Evolutionary conservation across 2,797 vertebrate genomes (phyloP), one percentile per base, ranked within the genome.

Genomic region (Trachops cirrhosus): DNA sequence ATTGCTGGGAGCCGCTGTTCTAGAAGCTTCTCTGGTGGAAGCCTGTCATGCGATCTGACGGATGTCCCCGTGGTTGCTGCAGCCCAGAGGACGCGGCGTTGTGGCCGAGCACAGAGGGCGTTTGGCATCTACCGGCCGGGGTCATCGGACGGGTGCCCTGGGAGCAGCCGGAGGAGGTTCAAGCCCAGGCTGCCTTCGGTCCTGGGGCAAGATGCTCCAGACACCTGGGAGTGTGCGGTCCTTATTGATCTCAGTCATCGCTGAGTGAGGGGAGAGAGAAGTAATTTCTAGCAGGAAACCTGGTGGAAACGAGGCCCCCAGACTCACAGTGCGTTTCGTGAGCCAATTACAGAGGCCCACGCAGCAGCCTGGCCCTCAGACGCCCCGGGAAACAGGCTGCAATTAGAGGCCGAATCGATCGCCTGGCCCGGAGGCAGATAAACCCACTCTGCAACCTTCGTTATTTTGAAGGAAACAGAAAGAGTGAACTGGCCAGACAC

Each of bases 261-360:
- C 34, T 52, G 34, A 89, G 44, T n/a, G 34, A 86, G 15, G 54
- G 70, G 79, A 48, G 41, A 94, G 52, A 89, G 41, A 75, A 8
- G 50, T 86, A 9, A 64, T 46, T 83, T 91, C 75, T 32, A 24
- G 32, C 48, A 41, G 50, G 44, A 77, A 67, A 39, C 41, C 46
- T 64, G 29, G 52, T 64, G 9, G 19, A 82, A 74, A 93, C 64
- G 37, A 93, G 75, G 24, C 9, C 21, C 32, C 80, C 48, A 74
- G n/a, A 52, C 70, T 41, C 5, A 2, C 6, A 57, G 34, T 32
- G 32, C 59, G 79, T 96, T 91, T 41, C 89, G 52, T 59, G 62
- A 67, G 75, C 44, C 70, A 48, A 29, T 89, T 91, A 89, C 39
- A 77, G 85, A 94, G 41, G 21, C 89, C 48, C 57, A 52, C 67